A percentile compares a stretch with the other conserved stretches of the same genome.
phyloP scores from a whole-genome alignment of 2,888 invertebrate genomes.

The Cybosia mesomella region DNA sequence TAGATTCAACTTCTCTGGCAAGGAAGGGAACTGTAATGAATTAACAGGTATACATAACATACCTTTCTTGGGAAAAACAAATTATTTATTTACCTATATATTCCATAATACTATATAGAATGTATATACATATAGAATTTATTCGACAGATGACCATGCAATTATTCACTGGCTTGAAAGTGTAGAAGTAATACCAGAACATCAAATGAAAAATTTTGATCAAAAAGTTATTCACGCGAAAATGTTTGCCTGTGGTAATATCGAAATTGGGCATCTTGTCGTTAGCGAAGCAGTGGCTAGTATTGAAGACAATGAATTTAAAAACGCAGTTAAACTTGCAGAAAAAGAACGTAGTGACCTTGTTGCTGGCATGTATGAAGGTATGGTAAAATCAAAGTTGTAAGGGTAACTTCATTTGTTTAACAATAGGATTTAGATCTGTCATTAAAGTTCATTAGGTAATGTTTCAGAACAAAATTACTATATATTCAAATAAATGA shows the following conservation, averaged over 20 bases:
- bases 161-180: conserved; percentile 68
- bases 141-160: conserved; percentile 34
- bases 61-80: neutral
- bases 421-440: too few species aligned
- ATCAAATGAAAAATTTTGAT: conserved; percentile 67
- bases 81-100: neutral
- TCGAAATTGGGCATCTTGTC: conserved; percentile 81
- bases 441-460: too few species aligned
- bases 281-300: conserved; percentile 70
- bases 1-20: conserved; percentile 71
- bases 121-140: conserved; percentile 2
- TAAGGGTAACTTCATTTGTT: neutral
- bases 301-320: conserved; percentile 63
- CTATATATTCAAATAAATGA: too few species aligned
- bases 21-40: conserved; percentile 26
- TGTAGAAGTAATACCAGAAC: conserved; percentile 66
- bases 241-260: conserved; percentile 76
- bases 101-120: neutral
- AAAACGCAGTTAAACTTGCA: conserved; percentile 80
- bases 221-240: conserved; percentile 69
- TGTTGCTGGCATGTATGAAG: conserved; percentile 93
- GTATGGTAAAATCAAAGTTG: conserved; percentile 68
- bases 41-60: conserved; percentile 9
- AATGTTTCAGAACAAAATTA: too few species aligned
- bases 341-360: conserved; percentile 91